These are phyloP conservation scores for Bolinopsis microptera DNA, from an alignment of 37 sponge, comb jelly and placozoan species.

Conservation along the genomic window DNA sequence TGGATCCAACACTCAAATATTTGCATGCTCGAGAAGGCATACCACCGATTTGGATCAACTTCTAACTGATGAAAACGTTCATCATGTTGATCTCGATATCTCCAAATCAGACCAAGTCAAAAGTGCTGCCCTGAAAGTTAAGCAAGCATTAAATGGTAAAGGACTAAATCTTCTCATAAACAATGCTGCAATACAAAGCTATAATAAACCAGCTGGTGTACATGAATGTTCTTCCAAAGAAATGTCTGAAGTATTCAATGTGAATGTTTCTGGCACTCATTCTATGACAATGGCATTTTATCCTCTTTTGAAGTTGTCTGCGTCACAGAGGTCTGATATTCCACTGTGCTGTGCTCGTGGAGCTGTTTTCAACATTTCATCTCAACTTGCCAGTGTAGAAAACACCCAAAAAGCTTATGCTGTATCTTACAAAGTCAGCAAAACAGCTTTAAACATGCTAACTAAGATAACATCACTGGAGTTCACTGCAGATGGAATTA, in stretches of 20 bases:
- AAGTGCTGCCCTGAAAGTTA: background rate
- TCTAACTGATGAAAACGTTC: background rate
- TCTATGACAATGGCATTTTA: background rate
- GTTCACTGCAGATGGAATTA: background rate
- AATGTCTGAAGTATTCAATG: background rate
- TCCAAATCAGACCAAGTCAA: background rate
- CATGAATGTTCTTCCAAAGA: background rate
- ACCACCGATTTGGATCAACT: background rate
- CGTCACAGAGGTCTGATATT: background rate
- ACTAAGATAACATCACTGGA: background rate
- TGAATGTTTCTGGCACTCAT: conserved; percentile 32
- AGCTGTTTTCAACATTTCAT: background rate
- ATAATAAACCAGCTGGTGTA: background rate
- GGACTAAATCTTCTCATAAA: conserved; percentile 41
- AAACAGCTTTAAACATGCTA: conserved; percentile 57
- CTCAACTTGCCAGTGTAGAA: background rate
- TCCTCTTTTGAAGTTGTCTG: background rate
- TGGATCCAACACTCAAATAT: background rate
- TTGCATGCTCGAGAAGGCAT: background rate
- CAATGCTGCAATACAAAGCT: conserved; percentile 3
- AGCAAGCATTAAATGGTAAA: background rate
- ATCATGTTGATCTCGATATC: conserved; percentile 32
- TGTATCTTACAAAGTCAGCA: conserved; percentile 3
- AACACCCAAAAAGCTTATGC: background rate
- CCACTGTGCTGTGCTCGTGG: background rate